phyloP scores from a whole-genome alignment of 2,797 vertebrate species.

The Galagoides demidoff region DNA sequence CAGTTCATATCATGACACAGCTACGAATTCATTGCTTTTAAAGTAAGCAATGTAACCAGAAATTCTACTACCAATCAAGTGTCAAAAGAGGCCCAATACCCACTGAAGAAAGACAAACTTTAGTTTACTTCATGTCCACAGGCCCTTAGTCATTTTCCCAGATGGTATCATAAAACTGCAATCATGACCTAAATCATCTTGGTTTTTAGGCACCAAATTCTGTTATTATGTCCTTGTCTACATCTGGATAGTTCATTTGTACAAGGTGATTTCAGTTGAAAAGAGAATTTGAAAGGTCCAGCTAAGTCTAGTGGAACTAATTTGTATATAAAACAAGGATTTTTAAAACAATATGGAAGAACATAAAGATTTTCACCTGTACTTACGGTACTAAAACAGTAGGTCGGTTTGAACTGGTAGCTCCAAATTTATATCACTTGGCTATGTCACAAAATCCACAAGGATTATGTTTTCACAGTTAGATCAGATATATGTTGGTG shows the following conservation, averaged over 20 bases:
- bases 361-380: constrained; percentile 57
- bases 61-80: constrained; percentile 26
- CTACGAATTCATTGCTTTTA: neutral
- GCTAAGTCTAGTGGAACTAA: constrained; percentile 50
- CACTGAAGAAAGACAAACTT: neutral
- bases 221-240: constrained; percentile 52
- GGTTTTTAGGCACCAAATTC: constrained; percentile 48
- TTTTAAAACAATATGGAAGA: neutral
- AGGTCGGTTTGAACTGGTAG: constrained; percentile 46
- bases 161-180: constrained; percentile 60
- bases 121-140: constrained; percentile 31
- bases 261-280: constrained; percentile 60
- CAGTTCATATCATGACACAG: constrained; percentile 17
- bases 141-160: constrained; percentile 59
- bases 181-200: constrained; percentile 59
- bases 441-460: neutral
- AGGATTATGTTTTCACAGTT: constrained; percentile 13
- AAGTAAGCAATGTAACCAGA: constrained; percentile 42
- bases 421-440: constrained; percentile 39
- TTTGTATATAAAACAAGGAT: constrained; percentile 40
- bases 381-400: neutral
- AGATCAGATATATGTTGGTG: neutral
- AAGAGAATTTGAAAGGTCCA: constrained; percentile 15
- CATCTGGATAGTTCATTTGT: constrained; percentile 68
- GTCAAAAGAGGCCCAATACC: neutral